A percentile compares a stretch with the other conserved stretches of the same genome.
phyloP scores from a whole-genome alignment of 1,140 invertebrate species.

The Drosophila miranda region DNA sequence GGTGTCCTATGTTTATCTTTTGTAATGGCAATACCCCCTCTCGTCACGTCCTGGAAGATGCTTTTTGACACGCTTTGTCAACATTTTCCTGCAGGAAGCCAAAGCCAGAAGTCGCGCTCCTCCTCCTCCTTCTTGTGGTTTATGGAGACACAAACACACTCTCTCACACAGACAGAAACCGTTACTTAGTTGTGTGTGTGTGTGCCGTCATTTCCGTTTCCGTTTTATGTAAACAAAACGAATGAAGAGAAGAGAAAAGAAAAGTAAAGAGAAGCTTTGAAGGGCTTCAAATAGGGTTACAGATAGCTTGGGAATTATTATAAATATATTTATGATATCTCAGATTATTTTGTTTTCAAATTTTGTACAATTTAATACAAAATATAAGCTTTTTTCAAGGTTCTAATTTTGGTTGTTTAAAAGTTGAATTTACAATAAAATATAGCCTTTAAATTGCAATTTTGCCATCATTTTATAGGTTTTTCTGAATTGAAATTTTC shows the following conservation, averaged over 20 bases:
- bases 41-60: slow-evolving; percentile 7
- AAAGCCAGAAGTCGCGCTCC: slow-evolving; percentile 26
- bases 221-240: slow-evolving; percentile 27
- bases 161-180: slow-evolving; percentile 2
- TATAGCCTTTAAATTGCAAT: too few species aligned
- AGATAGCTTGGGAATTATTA: too few species aligned
- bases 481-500: too few species aligned
- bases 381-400: too few species aligned
- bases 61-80: slow-evolving; percentile 56
- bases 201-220: slow-evolving; percentile 68
- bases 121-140: slow-evolving; percentile 18
- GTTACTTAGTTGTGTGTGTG: slow-evolving; percentile 2
- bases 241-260: slow-evolving; percentile 9
- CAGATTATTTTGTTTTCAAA: too few species aligned
- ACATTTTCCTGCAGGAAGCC: slow-evolving; percentile 53
- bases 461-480: too few species aligned
- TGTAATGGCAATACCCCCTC: slow-evolving; percentile 26
- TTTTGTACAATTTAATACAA: too few species aligned
- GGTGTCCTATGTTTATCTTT: slow-evolving; percentile 30
- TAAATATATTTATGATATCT: too few species aligned
- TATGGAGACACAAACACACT: slow-evolving; percentile 19
- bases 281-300: too few species aligned
- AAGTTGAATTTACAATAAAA: too few species aligned
- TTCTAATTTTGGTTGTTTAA: too few species aligned
- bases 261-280: too few species aligned